Evolutionary conservation across 2,113 vertebrate species (phyloP), one percentile per base, ranked within the genome.

Genomic region (Forbesichthys agassizii): DNA sequence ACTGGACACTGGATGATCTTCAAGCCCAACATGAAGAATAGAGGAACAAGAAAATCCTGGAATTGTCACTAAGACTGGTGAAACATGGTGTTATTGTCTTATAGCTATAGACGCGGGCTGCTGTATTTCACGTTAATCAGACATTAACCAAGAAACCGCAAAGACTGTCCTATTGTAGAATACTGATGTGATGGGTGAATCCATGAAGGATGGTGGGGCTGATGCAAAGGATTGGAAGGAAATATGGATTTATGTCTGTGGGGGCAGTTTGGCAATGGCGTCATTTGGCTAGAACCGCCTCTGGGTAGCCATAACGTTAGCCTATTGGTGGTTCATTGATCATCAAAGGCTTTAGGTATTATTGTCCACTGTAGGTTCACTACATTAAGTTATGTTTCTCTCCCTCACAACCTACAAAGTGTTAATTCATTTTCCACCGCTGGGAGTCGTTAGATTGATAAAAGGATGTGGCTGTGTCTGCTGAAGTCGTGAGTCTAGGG

Each of bases 391-490:
- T 51, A 4, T 8, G 13, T 4, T 54, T 10, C 55, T 20, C 9
- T 33, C 20, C 11, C 18, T 5, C 56, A 58, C 56, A 58, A 27
- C 55, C 27, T 9, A 57, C 55, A 10, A 54, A n/a, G 27, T 66
- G 65, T 56, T 48, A 20, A 57, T 20, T 20, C 18, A 18, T 16
- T 5, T 14, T n/a, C 48, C 13, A 48, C 54, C 66, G 46, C 55
- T 68, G 47, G 66, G 47, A 8, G 56, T 46, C 11, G 56, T 58
- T 11, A 33, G 53, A 68, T 27, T 61, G 11, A 61, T n/a, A 10
- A 46, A 61, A 16, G 59, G 56, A 58, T 33, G 27, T 55, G 54
- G 5, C 20, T 58, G 11, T 4, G 10, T 46, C 59, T 46, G 12
- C 13, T 47, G 14, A 4, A 58, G 27, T 18, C 42, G 36, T 16